Evolutionary conservation across 2,113 vertebrate species (phyloP).

Genomic region (Panthera tigris): DNA sequence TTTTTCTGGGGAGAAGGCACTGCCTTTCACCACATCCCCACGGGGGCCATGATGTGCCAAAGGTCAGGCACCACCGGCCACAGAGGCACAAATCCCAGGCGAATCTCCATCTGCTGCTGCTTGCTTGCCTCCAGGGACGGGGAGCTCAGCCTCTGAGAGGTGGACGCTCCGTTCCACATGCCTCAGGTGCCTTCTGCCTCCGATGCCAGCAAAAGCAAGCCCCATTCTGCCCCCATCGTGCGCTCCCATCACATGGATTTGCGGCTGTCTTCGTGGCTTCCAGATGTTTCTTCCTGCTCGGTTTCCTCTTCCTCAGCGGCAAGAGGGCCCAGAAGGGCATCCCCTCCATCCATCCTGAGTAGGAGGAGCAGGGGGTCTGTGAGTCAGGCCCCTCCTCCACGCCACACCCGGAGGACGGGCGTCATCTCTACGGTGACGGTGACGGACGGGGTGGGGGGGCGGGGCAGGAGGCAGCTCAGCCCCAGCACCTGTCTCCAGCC

Average conservation of each 20-base stretch:
- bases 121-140: neutral
- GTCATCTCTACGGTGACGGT: neutral
- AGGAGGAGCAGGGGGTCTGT: too few species aligned
- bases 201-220: rapidly evolving
- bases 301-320: too few species aligned
- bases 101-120: rapidly evolving
- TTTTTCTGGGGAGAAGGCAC: neutral
- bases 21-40: neutral
- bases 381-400: neutral
- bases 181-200: neutral
- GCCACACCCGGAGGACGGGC: neutral
- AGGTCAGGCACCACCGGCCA: neutral
- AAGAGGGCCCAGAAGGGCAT: neutral
- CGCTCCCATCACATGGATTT: neutral
- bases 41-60: neutral
- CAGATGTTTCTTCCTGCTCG: neutral
- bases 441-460: too few species aligned
- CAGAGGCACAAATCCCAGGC: neutral
- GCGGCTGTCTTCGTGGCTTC: neutral
- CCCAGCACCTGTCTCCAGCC: neutral
- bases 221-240: neutral
- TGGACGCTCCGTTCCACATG: rapidly evolving
- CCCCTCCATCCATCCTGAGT: neutral
- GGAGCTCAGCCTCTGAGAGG: neutral
- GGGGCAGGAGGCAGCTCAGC: neutral